Evolutionary conservation across 2,113 vertebrate genomes (phyloP).

Genomic region (Manacus vitellinus): DNA sequence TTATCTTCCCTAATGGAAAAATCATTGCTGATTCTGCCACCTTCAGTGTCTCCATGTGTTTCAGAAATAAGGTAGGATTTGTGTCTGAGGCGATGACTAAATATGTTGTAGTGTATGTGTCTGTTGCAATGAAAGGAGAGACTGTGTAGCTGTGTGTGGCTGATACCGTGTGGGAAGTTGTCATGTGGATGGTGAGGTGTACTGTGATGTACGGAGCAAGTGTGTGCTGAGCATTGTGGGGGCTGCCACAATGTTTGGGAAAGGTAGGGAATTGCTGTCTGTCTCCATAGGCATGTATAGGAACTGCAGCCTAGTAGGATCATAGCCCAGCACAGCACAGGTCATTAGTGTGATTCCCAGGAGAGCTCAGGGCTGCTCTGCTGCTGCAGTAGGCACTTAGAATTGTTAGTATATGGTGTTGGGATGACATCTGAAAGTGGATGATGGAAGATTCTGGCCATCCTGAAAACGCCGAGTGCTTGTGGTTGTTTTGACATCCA

Average conservation of each 20-base stretch:
- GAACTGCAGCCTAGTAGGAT: neutral
- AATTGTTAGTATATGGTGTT: neutral
- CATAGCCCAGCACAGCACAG: neutral
- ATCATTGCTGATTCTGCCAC: conserved; percentile 72
- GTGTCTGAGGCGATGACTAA: neutral
- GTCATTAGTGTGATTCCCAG: neutral
- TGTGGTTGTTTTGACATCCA: neutral
- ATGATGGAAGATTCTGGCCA: neutral
- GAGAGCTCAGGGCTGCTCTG: neutral
- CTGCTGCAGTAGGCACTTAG: neutral
- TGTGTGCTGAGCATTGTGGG: neutral
- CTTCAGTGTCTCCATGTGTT: conserved; percentile 81
- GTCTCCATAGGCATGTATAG: neutral
- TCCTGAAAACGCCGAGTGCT: neutral
- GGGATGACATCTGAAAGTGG: neutral
- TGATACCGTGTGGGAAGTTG: neutral
- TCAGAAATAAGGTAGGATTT: conserved; percentile 79
- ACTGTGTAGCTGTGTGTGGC: neutral
- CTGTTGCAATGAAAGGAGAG: neutral
- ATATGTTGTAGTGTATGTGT: rapidly evolving
- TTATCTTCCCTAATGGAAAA: conserved; percentile 77
- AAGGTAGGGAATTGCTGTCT: neutral
- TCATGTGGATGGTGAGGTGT: neutral
- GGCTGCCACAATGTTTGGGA: neutral
- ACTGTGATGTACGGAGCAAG: neutral